These are phyloP conservation scores for Listronotus bonariensis DNA, from an alignment of 1,140 invertebrate species.

Conservation along the genomic window DNA sequence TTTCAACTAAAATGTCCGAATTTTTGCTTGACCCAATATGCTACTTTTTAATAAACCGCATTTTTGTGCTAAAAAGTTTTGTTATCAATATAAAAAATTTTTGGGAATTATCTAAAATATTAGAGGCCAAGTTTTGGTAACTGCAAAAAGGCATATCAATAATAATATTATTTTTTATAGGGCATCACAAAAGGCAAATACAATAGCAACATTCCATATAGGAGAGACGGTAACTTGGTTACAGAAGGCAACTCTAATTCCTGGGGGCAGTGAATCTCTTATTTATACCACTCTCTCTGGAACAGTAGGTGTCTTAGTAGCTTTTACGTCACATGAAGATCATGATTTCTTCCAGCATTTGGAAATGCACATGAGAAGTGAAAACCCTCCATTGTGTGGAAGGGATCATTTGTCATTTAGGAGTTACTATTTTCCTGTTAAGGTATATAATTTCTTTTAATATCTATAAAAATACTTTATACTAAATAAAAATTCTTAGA, in stretches of 20 bases:
- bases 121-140: too few species aligned
- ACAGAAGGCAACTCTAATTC: slow-evolving; percentile 95
- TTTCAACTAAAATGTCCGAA: too few species aligned
- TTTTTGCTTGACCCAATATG: too few species aligned
- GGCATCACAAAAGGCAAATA: slow-evolving; percentile 96
- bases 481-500: too few species aligned
- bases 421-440: slow-evolving; percentile 97
- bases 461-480: too few species aligned
- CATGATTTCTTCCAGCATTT: slow-evolving; percentile 99
- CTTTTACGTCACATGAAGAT: slow-evolving; percentile 98
- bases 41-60: too few species aligned
- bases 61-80: too few species aligned
- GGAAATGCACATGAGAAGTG: slow-evolving; percentile 99
- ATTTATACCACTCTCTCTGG: slow-evolving; percentile 97
- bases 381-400: slow-evolving; percentile 95
- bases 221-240: slow-evolving; percentile 91
- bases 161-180: not conserved
- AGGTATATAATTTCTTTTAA: slow-evolving; percentile 61
- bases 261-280: slow-evolving; percentile 93
- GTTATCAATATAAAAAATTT: too few species aligned
- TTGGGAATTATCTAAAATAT: too few species aligned
- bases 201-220: slow-evolving; percentile 91
- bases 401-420: slow-evolving; percentile 96
- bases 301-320: slow-evolving; percentile 93
- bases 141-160: too few species aligned